These are phyloP conservation scores for Zaprionus lachaisei DNA, from an alignment of 1,140 invertebrate genomes.

Conservation along the genomic window DNA sequence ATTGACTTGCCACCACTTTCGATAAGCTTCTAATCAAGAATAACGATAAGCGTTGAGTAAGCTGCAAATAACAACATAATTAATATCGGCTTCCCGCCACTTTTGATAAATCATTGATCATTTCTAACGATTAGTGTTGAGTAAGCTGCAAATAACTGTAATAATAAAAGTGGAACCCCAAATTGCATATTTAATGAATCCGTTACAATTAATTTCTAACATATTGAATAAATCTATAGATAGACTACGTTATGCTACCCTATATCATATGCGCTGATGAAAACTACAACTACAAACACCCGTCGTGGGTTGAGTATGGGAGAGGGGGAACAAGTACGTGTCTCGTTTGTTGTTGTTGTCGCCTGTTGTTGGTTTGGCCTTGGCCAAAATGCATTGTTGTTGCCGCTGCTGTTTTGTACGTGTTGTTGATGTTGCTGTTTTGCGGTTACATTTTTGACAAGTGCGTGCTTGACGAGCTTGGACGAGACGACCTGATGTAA, in stretches of 20 bases:
- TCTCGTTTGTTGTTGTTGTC: slow-evolving; percentile 65
- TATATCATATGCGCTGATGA: neutral
- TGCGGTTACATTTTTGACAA: slow-evolving; percentile 78
- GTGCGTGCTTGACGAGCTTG: slow-evolving; percentile 51
- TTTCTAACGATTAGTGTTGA: no score
- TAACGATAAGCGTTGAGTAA: no score
- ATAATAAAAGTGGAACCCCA: no score
- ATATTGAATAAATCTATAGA: no score
- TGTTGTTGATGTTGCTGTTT: slow-evolving; percentile 55
- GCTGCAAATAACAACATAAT: no score
- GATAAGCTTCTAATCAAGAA: no score
- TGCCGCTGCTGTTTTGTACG: slow-evolving; percentile 30
- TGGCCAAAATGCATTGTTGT: slow-evolving; percentile 78
- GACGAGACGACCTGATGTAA: slow-evolving; percentile 52
- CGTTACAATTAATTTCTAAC: no score
- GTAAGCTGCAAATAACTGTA: no score
- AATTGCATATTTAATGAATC: no score
- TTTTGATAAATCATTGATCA: no score
- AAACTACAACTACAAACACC: slow-evolving; percentile 66
- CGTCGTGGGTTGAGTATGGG: slow-evolving; percentile 68
- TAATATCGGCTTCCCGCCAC: no score
- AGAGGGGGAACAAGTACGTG: slow-evolving; percentile 71
- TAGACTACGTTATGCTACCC: neutral
- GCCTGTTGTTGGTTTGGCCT: slow-evolving; percentile 61
- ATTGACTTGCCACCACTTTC: no score